Conservation (phyloP, 2,113 vertebrate species). For the Seriola aureovittata region DNA sequence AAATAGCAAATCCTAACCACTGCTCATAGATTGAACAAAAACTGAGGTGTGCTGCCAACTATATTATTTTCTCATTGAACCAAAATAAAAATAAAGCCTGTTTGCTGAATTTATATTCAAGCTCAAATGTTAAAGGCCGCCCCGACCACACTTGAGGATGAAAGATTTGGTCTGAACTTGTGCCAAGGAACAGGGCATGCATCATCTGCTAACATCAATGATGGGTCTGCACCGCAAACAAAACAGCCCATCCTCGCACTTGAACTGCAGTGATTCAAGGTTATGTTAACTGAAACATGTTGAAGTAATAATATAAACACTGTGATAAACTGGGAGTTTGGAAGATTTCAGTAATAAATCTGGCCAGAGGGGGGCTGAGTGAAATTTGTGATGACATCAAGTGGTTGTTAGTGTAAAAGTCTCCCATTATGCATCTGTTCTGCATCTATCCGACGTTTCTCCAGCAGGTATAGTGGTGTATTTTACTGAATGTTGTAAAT, state of each 20-base stretch:
- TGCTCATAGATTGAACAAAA: slow-evolving; percentile 43
- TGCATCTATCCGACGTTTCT: slow-evolving; percentile 21
- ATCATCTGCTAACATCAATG: slow-evolving; percentile 83
- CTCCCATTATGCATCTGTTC: slow-evolving; percentile 75
- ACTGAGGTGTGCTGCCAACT: slow-evolving; percentile 7
- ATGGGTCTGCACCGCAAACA: slow-evolving; percentile 80
- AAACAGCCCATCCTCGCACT: slow-evolving; percentile 83
- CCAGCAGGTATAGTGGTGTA: slow-evolving; percentile 38
- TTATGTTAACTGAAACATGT: slow-evolving; percentile 88
- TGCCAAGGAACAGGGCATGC: slow-evolving; percentile 79
- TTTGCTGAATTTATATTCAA: slow-evolving; percentile 68
- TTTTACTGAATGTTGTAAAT: slow-evolving; percentile 36
- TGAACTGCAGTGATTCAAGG: slow-evolving; percentile 86
- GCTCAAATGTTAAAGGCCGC: slow-evolving; percentile 69
- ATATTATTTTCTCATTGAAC: slow-evolving; percentile 68
- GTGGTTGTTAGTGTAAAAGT: slow-evolving; percentile 74
- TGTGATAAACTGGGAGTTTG: slow-evolving; percentile 85
- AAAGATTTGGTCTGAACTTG: slow-evolving; percentile 73
- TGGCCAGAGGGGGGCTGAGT: slow-evolving; percentile 71
- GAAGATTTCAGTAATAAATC: slow-evolving; percentile 85
- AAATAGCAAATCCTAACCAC: slow-evolving; percentile 48
- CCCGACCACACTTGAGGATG: slow-evolving; percentile 70
- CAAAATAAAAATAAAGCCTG: slow-evolving; percentile 61
- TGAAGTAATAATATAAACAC: slow-evolving; percentile 88
- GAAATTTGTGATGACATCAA: slow-evolving; percentile 78